Evolutionary conservation across 2,113 vertebrate species (phyloP).

Genomic region (Colius striatus): DNA sequence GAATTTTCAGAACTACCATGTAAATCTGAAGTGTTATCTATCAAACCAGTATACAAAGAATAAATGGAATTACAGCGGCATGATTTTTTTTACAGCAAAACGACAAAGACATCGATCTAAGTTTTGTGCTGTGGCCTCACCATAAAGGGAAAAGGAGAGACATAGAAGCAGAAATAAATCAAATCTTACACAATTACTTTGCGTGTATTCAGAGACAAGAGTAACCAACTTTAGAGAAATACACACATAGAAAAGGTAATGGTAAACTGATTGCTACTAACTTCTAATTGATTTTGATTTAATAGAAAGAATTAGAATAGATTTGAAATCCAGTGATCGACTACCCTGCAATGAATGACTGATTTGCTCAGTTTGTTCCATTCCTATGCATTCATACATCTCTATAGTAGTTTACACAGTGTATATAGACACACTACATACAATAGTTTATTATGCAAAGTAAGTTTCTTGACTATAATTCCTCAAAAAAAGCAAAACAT

Average conservation of each 20-base stretch:
- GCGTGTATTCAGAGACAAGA: not conserved
- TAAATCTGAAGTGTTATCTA: not conserved
- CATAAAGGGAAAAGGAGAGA: not conserved
- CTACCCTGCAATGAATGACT: not conserved
- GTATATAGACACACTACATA: rapidly evolving
- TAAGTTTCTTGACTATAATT: not conserved
- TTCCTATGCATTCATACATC: not conserved
- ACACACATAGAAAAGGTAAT: not conserved
- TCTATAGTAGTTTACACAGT: not conserved
- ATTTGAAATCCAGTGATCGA: not conserved
- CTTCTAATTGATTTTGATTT: not conserved
- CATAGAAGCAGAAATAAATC: not conserved
- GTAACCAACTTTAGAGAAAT: not conserved
- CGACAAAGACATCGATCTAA: not conserved
- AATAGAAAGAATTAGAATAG: not conserved
- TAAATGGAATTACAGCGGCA: not conserved
- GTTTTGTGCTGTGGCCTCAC: not conserved
- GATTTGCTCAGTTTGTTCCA: not conserved
- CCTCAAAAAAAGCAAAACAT: not conserved
- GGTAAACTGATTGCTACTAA: not conserved
- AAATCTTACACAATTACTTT: not conserved
- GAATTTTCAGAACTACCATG: not conserved
- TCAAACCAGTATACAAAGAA: not conserved
- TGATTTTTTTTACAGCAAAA: not conserved
- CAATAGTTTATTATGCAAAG: not conserved